Conservation (phyloP, 2,113 vertebrate genomes). For the Capreolus pygargus region DNA sequence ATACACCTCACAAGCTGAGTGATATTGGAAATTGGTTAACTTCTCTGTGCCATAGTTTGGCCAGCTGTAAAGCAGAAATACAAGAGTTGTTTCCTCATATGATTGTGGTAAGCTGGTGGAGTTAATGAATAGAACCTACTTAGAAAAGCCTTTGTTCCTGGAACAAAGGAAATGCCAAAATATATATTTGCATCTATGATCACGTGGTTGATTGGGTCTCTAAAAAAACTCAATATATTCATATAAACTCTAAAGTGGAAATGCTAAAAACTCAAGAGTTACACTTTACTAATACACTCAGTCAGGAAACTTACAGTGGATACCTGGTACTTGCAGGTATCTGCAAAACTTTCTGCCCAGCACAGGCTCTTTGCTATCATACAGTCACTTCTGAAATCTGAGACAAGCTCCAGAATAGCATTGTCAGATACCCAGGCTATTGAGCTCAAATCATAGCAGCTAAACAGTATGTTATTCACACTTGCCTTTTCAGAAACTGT, state of each 20-base stretch:
- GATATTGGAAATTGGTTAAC: neutral
- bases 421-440: neutral
- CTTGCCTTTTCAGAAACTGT: neutral
- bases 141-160: neutral
- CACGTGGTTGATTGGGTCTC: neutral
- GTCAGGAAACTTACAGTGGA: neutral
- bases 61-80: neutral
- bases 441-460: neutral
- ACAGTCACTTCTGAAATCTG: neutral
- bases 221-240: neutral
- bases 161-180: neutral
- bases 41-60: neutral
- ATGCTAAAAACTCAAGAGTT: neutral
- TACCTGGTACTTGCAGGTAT: neutral
- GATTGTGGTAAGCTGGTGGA: neutral
- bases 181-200: neutral
- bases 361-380: fast-evolving
- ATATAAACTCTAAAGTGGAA: neutral
- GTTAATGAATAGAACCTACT: neutral
- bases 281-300: neutral
- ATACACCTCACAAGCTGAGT: neutral
- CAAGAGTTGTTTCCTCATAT: neutral
- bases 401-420: neutral
- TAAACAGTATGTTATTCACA: neutral
- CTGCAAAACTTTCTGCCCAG: neutral